A percentile compares a stretch with the other conserved stretches of the same genome.
These are phyloP conservation scores for Siderastrea radians DNA, from an alignment of 92 coral and sea anemone genomes.

Conservation along the genomic window DNA sequence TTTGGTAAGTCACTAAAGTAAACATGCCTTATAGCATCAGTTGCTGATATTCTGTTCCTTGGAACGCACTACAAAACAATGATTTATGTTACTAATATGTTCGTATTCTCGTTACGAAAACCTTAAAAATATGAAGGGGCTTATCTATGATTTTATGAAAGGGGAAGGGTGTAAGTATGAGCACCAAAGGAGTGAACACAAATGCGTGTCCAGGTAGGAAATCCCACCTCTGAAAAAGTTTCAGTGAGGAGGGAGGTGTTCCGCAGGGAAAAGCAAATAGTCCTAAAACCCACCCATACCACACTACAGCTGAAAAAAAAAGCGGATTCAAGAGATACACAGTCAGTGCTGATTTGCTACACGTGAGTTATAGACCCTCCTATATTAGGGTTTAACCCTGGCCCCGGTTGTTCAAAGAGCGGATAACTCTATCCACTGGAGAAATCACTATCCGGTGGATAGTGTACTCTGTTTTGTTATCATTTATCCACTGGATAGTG, in stretches of 20 bases:
- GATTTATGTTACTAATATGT: background rate
- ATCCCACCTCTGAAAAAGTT: background rate
- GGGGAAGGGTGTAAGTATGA: too few relatives aligned
- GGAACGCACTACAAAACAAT: conserved; percentile 79
- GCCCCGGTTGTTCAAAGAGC: too few relatives aligned
- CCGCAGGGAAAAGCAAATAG: too few relatives aligned
- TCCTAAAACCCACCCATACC: background rate
- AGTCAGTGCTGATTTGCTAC: background rate
- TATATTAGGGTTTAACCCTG: too few relatives aligned
- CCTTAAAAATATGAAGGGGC: too few relatives aligned
- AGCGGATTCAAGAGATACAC: background rate
- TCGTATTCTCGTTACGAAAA: background rate
- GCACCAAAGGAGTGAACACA: too few relatives aligned
- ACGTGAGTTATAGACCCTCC: too few relatives aligned
- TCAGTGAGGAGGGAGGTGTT: background rate
- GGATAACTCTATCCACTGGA: too few relatives aligned
- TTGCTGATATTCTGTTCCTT: conserved; percentile 87
- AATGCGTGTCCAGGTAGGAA: background rate
- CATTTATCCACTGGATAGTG: too few relatives aligned
- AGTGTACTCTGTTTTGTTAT: too few relatives aligned
- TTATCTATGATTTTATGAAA: too few relatives aligned
- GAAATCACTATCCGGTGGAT: too few relatives aligned
- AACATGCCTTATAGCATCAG: conserved; percentile 77
- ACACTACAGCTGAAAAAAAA: background rate
- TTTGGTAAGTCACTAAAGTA: conserved; percentile 90